phyloP scores from a whole-genome alignment of 30 jellyfish, hydroid and myxozoan species.

The Nemopilema nomurai region DNA sequence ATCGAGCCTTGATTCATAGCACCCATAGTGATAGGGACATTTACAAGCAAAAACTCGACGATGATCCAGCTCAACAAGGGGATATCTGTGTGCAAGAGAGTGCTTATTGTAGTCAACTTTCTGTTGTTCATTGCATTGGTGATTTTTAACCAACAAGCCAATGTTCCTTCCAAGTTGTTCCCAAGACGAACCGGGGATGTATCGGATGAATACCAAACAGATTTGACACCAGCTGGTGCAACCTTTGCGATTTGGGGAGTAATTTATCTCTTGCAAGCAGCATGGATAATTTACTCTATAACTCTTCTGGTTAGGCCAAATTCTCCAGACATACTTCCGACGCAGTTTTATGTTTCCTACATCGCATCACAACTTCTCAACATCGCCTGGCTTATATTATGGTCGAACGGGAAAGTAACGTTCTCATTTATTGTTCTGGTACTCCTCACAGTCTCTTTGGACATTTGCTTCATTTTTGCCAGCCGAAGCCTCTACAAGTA shows the following conservation, averaged over 20 bases:
- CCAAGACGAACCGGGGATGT: slow-evolving; percentile 67
- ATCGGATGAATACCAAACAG: slow-evolving; percentile 47
- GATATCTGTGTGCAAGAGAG: slow-evolving; percentile 4
- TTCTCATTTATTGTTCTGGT: slow-evolving; percentile 30
- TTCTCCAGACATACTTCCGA: slow-evolving; percentile 29
- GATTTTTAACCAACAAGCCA: slow-evolving; percentile 48
- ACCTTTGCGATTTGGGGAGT: slow-evolving; percentile 65
- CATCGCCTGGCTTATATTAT: slow-evolving; percentile 42
- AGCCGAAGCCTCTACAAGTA: slow-evolving; percentile 58
- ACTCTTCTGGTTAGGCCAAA: background rate
- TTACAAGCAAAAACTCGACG: too few species aligned
- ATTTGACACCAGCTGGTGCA: slow-evolving; percentile 56
- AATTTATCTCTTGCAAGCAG: slow-evolving; percentile 18
- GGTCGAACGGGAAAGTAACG: slow-evolving; percentile 61
- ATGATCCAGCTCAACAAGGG: slow-evolving; percentile 2
- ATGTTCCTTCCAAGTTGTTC: slow-evolving; percentile 36
- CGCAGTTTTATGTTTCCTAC: slow-evolving; percentile 31
- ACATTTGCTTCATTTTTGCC: slow-evolving; percentile 41
- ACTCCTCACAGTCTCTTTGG: slow-evolving; percentile 36
- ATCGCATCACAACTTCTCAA: background rate
- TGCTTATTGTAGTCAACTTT: slow-evolving; percentile 12
- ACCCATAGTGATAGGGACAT: too few species aligned
- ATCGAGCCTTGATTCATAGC: too few species aligned
- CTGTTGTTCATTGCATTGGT: slow-evolving; percentile 12
- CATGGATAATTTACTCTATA: slow-evolving; percentile 40